A percentile compares a stretch with the other conserved stretches of the same genome.
These are phyloP conservation scores for Aphelinus certus DNA, from an alignment of 1,140 invertebrate genomes.

Conservation along the genomic window DNA sequence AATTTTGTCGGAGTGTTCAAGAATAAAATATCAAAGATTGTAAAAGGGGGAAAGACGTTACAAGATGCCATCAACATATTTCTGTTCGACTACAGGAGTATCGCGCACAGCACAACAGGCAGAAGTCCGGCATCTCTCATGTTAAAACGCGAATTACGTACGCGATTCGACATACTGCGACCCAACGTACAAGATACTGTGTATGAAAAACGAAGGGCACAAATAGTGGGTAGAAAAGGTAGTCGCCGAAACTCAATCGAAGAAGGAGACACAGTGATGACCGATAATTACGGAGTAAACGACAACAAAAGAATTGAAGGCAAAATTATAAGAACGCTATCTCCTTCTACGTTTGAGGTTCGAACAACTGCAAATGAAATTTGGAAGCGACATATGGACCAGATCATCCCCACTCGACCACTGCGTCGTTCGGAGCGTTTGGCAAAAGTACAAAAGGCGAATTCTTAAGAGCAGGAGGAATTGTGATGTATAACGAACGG, in stretches of 20 bases:
- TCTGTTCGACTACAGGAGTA: slow-evolving; percentile 30
- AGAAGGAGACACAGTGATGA: background rate
- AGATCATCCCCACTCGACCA: too few species aligned
- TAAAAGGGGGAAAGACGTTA: slow-evolving; percentile 22
- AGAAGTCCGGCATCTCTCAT: slow-evolving; percentile 17
- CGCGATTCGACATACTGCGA: slow-evolving; percentile 14
- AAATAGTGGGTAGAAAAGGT: slow-evolving; percentile 5
- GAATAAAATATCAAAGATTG: slow-evolving; percentile 49
- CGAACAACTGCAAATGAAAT: too few species aligned
- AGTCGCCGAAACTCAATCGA: background rate
- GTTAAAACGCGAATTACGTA: slow-evolving; percentile 25
- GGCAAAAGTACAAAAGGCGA: too few species aligned
- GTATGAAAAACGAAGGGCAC: background rate
- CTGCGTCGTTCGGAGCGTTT: too few species aligned
- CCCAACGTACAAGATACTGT: slow-evolving; percentile 2
- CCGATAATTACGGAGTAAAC: background rate
- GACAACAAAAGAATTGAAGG: background rate
- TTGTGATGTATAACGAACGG: too few species aligned
- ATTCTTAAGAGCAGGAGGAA: too few species aligned
- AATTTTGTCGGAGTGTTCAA: slow-evolving; percentile 53
- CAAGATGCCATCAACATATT: slow-evolving; percentile 24
- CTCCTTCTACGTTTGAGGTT: background rate
- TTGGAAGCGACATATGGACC: too few species aligned
- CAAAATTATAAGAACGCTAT: background rate
- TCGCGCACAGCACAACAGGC: slow-evolving; percentile 22